Base-by-base conservation (phyloP, 2,888 invertebrate species). In the Spisula subtruncata region DNA sequence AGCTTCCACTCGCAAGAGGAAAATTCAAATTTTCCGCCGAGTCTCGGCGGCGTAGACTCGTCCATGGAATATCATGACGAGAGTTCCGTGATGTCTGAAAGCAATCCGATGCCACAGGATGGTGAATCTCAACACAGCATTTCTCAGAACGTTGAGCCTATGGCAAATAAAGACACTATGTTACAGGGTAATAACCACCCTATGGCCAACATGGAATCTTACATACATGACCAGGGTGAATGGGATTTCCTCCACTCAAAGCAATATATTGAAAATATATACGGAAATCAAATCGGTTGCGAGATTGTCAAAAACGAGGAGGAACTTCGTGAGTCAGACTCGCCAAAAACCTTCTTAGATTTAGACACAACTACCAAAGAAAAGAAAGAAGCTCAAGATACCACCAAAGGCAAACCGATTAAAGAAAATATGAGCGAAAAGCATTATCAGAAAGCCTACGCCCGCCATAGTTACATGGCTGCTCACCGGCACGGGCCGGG, bases 211-310 rank as follows among this genome's bases (percentile, higher is more conserved):
- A 56, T 86, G 12, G 87, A 83, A 51, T 89, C 86, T 5, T 86
- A 88, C 66, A 79, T 91, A 14, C 32, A 83, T 32, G 87, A 90
- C 18, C 83, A 79, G 60, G 92, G 90, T n/a, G 87, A 92, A 80
- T 92, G 92, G 92, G 92, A 92, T 60, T 92, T 90, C 48, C 84
- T 92, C 20, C 92, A 92, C 54, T 92, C 92, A 32, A 92, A 92
- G 60, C 92, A 92, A 85, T 92, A 90, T 81, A 90, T 92, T 46
- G 92, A 92, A 80, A 91, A 89, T 83, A 91, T 92, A 46, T 92
- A 92, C 48, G 85, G 86, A 25, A 83, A 86, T 66, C 89, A 90
- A 51, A 79, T 88, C 2, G 89, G 92, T 48, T 92, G 92, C 89
- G 92, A 91, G 79, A 83, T 89, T 41, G 92, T 92, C 35, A 92